These are phyloP conservation scores for Pungitius pungitius DNA, from an alignment of 2,113 vertebrate genomes.

Conservation along the genomic window DNA sequence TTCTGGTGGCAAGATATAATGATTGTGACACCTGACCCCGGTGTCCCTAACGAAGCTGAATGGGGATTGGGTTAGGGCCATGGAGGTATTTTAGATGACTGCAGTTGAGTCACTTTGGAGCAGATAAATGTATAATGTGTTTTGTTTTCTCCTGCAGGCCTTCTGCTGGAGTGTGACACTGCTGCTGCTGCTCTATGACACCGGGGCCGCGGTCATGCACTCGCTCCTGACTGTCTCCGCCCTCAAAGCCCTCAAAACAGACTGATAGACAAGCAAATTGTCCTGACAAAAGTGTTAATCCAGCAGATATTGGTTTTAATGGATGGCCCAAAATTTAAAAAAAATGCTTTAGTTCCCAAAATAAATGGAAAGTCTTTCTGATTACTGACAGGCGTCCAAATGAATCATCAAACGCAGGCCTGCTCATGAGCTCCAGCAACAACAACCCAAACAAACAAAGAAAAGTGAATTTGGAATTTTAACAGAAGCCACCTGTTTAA, in stretches of 20 bases:
- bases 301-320: neutral
- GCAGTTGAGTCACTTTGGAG: neutral
- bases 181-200: slow-evolving; percentile 71
- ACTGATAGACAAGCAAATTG: slow-evolving; percentile 28
- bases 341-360: neutral
- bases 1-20: too few relatives aligned
- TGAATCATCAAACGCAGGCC: neutral
- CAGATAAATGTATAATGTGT: neutral
- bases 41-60: neutral
- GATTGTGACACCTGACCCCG: too few relatives aligned
- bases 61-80: neutral
- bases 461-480: too few relatives aligned
- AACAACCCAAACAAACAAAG: too few relatives aligned
- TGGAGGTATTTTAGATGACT: neutral
- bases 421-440: neutral
- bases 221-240: slow-evolving; percentile 64
- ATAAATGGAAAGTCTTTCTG: neutral
- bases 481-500: too few relatives aligned
- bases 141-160: slow-evolving; percentile 51
- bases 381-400: neutral
- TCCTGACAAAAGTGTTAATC: neutral
- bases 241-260: slow-evolving; percentile 64
- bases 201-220: slow-evolving; percentile 60
- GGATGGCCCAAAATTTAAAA: neutral
- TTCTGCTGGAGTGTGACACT: slow-evolving; percentile 37